A percentile compares a stretch with the other conserved stretches of the same genome.
Evolutionary conservation across 2,888 invertebrate genomes (phyloP).

Genomic region (Aromia moschata): DNA sequence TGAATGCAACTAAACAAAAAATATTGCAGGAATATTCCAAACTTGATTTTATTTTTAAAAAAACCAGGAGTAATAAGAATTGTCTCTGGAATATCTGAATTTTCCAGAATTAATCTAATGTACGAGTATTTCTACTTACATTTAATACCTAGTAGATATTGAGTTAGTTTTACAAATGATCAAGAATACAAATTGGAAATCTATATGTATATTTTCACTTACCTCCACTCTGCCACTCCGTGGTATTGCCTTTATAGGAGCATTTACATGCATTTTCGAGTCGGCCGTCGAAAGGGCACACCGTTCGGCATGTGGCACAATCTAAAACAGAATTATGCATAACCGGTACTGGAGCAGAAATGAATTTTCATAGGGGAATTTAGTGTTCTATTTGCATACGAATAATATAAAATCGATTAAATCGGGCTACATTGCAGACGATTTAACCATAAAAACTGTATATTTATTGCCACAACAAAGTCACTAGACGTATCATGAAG

Average conservation of each 20-base stretch:
- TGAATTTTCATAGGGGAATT: conserved; percentile 14
- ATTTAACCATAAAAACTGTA: conserved; percentile 16
- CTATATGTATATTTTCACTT: too few species aligned
- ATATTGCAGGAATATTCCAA: too few species aligned
- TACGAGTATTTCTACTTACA: too few species aligned
- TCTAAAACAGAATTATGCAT: conserved; percentile 54
- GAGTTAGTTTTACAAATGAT: too few species aligned
- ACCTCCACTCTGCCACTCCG: conserved; percentile 26
- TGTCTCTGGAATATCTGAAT: too few species aligned
- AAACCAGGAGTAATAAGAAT: too few species aligned
- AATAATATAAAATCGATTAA: conserved; percentile 8
- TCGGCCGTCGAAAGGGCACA: conserved; percentile 63
- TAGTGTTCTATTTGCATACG: conserved; percentile 20
- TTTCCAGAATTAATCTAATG: too few species aligned
- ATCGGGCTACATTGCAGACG: not conserved
- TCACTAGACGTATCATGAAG: too few species aligned
- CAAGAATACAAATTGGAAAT: too few species aligned
- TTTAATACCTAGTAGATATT: too few species aligned
- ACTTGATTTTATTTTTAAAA: too few species aligned
- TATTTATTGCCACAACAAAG: conserved; percentile 16
- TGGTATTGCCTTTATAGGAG: conserved; percentile 52
- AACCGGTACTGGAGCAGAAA: not conserved
- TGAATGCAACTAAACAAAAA: too few species aligned
- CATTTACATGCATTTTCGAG: conserved; percentile 63
- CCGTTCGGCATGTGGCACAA: conserved; percentile 62